phyloP scores from a whole-genome alignment of 2,113 vertebrate genomes.

The Neolamprologus variostigma region DNA sequence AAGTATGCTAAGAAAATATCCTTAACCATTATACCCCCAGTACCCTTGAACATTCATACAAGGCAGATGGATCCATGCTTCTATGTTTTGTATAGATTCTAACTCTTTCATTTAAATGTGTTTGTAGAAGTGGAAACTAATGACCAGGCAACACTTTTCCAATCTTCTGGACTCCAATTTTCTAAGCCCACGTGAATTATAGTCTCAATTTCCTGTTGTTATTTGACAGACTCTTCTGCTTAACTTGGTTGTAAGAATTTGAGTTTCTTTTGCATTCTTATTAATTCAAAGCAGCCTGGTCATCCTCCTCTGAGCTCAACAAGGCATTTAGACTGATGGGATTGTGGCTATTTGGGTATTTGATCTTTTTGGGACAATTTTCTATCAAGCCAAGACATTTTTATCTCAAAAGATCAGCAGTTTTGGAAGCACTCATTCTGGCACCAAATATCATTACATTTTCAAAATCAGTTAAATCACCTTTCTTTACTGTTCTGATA shows the following conservation, averaged over 20 bases:
- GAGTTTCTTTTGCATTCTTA: background rate
- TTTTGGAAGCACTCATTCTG: background rate
- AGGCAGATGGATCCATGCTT: background rate
- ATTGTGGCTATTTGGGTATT: fast-evolving
- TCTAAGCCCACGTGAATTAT: fast-evolving
- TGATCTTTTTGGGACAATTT: background rate
- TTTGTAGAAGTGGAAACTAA: background rate
- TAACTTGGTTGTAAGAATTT: background rate
- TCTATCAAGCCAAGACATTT: background rate
- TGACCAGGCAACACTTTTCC: background rate
- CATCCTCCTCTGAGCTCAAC: background rate
- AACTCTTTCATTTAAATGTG: background rate
- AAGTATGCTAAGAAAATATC: background rate
- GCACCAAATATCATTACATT: background rate
- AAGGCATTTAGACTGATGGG: background rate
- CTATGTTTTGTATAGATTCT: background rate
- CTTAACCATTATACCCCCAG: background rate
- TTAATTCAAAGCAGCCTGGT: background rate
- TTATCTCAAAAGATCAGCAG: background rate
- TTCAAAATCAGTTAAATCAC: background rate
- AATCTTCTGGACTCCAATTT: background rate
- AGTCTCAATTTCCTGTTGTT: background rate
- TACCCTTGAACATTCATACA: background rate
- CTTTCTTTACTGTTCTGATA: background rate
- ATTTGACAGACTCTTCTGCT: background rate